Conservation (phyloP, 2,888 invertebrate genomes). For the Encarsia formosa region DNA sequence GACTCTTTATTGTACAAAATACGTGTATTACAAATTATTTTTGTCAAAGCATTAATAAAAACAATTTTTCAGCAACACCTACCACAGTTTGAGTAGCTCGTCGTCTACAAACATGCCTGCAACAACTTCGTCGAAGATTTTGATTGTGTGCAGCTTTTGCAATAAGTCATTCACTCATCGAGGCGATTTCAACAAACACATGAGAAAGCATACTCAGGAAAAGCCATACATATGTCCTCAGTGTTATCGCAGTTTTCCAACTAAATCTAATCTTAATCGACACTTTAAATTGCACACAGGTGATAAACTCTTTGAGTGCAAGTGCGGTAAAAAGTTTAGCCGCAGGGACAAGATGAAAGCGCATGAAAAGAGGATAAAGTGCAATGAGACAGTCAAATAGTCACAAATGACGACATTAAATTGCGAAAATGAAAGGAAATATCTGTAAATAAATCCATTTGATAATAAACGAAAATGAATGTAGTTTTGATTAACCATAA, state of each 20-base stretch:
- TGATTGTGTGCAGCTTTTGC: slow-evolving; percentile 32
- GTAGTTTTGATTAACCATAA: not conserved
- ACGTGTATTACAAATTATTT: no score
- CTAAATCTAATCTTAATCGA: slow-evolving; percentile 10
- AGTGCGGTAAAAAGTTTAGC: slow-evolving; percentile 1
- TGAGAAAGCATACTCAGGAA: slow-evolving; percentile 38
- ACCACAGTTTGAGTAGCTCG: no score
- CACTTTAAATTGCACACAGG: slow-evolving; percentile 12
- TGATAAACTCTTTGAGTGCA: slow-evolving; percentile 15
- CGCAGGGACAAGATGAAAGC: slow-evolving; percentile 30
- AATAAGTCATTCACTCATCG: slow-evolving; percentile 31
- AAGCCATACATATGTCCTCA: slow-evolving; percentile 35
- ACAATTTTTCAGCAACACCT: no score
- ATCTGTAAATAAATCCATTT: not conserved
- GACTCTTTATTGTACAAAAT: no score
- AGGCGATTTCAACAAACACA: slow-evolving; percentile 34
- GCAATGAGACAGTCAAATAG: slow-evolving; percentile 1
- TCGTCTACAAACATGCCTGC: no score
- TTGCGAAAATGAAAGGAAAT: not conserved
- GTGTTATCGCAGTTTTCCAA: not conserved
- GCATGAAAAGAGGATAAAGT: slow-evolving; percentile 18
- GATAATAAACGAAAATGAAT: not conserved
- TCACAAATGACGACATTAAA: not conserved
- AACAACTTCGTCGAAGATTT: no score
- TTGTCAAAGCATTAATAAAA: no score